Conservation (phyloP, 2,113 vertebrate genomes). For the Siniperca chuatsi region DNA sequence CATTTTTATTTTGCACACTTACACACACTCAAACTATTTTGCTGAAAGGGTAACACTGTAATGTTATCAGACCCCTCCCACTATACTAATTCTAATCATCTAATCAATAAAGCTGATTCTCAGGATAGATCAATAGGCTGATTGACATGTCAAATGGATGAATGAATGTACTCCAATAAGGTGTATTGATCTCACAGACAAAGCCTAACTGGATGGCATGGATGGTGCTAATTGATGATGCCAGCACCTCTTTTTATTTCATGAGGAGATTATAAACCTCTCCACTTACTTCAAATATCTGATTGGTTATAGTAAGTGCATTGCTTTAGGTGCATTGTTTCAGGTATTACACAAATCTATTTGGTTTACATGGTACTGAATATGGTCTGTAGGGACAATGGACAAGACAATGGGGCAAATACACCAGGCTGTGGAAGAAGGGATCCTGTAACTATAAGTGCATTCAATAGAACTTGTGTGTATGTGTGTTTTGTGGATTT, state of each 20-base stretch:
- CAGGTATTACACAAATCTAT: background rate
- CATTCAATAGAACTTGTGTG: background rate
- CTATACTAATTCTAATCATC: conserved; percentile 45
- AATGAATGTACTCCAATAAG: conserved; percentile 69
- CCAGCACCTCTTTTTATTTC: conserved; percentile 35
- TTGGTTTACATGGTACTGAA: background rate
- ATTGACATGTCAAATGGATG: conserved; percentile 67
- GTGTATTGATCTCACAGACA: conserved; percentile 53
- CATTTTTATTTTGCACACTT: conserved; percentile 26
- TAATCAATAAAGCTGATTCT: conserved; percentile 68
- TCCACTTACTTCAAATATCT: conserved; percentile 8
- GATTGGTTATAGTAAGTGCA: conserved; percentile 4
- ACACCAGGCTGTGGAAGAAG: background rate
- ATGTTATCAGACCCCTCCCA: conserved; percentile 28
- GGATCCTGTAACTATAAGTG: conserved; percentile 11
- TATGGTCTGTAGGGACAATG: background rate
- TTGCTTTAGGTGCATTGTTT: background rate
- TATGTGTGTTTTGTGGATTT: background rate
- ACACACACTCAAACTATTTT: conserved; percentile 39
- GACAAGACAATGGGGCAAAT: background rate
- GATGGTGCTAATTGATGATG: conserved; percentile 35
- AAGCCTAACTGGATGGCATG: conserved; percentile 31
- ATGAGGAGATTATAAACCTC: conserved; percentile 6
- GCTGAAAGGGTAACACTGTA: conserved; percentile 26
- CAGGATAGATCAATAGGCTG: conserved; percentile 59